Evolutionary conservation across 2,113 vertebrate species (phyloP).

Genomic region (Lycaon pictus): DNA sequence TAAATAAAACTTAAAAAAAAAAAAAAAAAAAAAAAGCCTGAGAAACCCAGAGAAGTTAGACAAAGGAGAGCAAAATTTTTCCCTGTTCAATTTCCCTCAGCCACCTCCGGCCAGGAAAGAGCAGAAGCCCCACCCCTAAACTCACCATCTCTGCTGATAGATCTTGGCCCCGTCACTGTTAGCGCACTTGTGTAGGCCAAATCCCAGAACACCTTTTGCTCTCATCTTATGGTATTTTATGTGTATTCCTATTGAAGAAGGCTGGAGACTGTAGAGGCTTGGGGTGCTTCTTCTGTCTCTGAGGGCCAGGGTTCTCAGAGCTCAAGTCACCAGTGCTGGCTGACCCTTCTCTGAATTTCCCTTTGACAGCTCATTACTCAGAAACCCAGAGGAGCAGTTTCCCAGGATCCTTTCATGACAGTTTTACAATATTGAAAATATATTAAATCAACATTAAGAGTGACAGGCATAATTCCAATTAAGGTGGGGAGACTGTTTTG

Average conservation of each 20-base stretch:
- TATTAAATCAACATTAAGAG: constrained; percentile 19
- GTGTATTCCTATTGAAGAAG: not conserved
- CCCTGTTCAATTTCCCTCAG: not conserved
- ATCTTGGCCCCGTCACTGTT: not conserved
- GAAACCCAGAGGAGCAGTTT: not conserved
- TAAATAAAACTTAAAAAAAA: not conserved
- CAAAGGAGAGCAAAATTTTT: not conserved
- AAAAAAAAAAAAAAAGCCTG: not conserved
- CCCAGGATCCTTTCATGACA: constrained; percentile 15
- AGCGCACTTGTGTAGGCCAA: not conserved
- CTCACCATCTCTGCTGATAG: not conserved
- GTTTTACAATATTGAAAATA: constrained; percentile 36
- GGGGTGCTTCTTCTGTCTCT: not conserved
- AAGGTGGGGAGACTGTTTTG: not conserved
- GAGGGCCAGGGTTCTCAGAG: not conserved
- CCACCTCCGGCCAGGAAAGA: not conserved
- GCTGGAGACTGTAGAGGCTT: not conserved
- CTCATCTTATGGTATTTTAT: not conserved
- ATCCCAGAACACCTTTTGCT: not conserved
- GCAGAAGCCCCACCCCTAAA: rapidly evolving
- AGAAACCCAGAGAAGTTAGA: not conserved
- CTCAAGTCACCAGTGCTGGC: not conserved
- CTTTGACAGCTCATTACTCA: constrained; percentile 40
- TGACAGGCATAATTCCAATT: not conserved
- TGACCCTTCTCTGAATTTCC: not conserved